Conservation (phyloP, 1,140 invertebrate genomes). For the Hylaeus volcanicus region DNA sequence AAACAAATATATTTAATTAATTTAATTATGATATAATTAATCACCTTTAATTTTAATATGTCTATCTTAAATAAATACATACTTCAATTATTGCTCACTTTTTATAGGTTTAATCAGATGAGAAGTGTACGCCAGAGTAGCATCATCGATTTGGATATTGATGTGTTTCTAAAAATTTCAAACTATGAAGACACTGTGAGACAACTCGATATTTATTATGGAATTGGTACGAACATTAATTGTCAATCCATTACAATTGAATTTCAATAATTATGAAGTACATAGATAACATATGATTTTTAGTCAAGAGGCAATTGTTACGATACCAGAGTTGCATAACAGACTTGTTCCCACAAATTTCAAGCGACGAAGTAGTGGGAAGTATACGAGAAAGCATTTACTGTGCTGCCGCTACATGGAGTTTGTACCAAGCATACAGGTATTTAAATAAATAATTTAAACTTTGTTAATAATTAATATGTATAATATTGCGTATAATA, state of each 20-base stretch:
- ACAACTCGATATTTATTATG: slow-evolving; percentile 95
- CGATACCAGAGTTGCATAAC: slow-evolving; percentile 96
- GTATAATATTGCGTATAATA: slow-evolving; percentile 21
- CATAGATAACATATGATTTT: slow-evolving; percentile 70
- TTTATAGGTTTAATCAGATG: slow-evolving; percentile 42
- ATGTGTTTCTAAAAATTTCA: slow-evolving; percentile 89
- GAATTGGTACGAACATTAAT: slow-evolving; percentile 85
- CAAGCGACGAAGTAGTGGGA: slow-evolving; percentile 88
- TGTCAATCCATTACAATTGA: slow-evolving; percentile 25
- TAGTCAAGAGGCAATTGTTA: slow-evolving; percentile 96
- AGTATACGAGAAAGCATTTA: slow-evolving; percentile 98
- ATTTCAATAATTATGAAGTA: slow-evolving; percentile 8
- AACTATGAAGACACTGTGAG: slow-evolving; percentile 95
- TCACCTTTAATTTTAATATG: background rate
- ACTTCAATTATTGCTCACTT: slow-evolving; percentile 15
- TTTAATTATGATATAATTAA: slow-evolving; percentile 22
- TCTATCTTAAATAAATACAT: too few relatives aligned
- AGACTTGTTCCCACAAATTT: slow-evolving; percentile 95
- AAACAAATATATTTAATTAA: too few relatives aligned
- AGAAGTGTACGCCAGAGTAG: slow-evolving; percentile 78
- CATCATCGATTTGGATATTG: slow-evolving; percentile 85
- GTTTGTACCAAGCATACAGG: slow-evolving; percentile 97
- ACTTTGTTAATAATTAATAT: slow-evolving; percentile 27
- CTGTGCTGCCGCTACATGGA: slow-evolving; percentile 97
- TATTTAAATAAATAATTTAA: slow-evolving; percentile 72